A percentile compares a stretch with the other conserved stretches of the same genome.
phyloP scores from a whole-genome alignment of 2,113 vertebrate species.

The Anhinga anhinga region DNA sequence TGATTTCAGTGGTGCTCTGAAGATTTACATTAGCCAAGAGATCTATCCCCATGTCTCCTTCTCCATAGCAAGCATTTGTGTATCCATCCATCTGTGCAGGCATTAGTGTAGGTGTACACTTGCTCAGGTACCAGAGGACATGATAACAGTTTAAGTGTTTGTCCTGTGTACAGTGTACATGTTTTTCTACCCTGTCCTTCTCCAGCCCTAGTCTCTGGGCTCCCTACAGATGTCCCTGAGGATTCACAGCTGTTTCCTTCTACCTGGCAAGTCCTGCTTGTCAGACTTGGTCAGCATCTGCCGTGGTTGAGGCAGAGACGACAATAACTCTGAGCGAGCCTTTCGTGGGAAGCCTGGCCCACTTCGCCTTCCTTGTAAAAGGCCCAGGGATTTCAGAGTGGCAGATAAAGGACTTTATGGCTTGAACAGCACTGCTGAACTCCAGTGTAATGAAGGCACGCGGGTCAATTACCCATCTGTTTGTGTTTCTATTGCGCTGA shows the following conservation, averaged over 20 bases:
- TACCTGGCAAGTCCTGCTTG: conserved; percentile 32
- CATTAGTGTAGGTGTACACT: background rate
- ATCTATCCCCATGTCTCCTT: background rate
- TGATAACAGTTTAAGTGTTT: background rate
- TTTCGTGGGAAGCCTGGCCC: background rate
- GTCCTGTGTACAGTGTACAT: background rate
- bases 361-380: background rate
- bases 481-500: conserved; percentile 69
- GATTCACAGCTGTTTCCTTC: conserved; percentile 49
- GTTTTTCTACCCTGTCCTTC: background rate
- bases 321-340: background rate
- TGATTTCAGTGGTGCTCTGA: background rate
- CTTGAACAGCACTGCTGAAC: conserved; percentile 47
- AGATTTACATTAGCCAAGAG: background rate
- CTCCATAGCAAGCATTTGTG: background rate
- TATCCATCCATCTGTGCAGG: background rate
- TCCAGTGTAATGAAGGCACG: conserved; percentile 54
- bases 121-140: background rate
- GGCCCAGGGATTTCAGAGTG: conserved; percentile 33
- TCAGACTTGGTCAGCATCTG: conserved; percentile 42
- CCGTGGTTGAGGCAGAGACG: background rate
- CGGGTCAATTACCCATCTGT: conserved; percentile 78
- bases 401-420: conserved; percentile 60
- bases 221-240: background rate
- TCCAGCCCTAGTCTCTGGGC: background rate